Conservation (phyloP, 2,797 vertebrate species). For the Thamnophis elegans region DNA sequence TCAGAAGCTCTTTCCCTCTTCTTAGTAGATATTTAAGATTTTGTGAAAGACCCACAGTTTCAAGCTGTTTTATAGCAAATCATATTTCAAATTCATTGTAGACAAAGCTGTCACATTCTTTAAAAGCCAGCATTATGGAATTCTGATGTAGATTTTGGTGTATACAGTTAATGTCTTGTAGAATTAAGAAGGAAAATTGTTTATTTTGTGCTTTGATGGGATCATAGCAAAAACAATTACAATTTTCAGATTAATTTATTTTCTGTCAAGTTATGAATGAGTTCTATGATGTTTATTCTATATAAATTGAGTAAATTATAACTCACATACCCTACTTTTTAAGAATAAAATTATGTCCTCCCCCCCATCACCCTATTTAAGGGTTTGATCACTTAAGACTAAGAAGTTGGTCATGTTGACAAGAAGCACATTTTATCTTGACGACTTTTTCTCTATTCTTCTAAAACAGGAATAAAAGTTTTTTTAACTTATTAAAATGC, state of each 20-base stretch:
- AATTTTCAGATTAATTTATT: constrained; percentile 41
- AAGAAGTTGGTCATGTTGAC: constrained; percentile 29
- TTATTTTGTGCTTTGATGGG: constrained; percentile 37
- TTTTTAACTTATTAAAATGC: background rate
- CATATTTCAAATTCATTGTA: constrained; percentile 61
- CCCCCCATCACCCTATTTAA: background rate
- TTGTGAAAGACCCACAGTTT: constrained; percentile 59
- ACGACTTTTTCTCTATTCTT: constrained; percentile 17
- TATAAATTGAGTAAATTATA: constrained; percentile 33
- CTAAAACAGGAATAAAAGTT: background rate
- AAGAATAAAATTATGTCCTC: constrained; percentile 16
- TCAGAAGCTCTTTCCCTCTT: constrained; percentile 56
- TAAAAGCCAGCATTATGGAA: constrained; percentile 40
- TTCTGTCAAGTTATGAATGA: constrained; percentile 47
- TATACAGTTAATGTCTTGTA: constrained; percentile 22
- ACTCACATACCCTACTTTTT: constrained; percentile 39
- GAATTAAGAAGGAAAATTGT: constrained; percentile 44
- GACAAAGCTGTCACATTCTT: constrained; percentile 47
- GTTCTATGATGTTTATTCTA: constrained; percentile 8
- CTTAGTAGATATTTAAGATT: constrained; percentile 64
- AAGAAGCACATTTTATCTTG: background rate
- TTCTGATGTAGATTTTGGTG: constrained; percentile 48
- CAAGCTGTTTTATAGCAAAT: constrained; percentile 56
- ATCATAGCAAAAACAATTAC: constrained; percentile 35
- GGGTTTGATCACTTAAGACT: constrained; percentile 27